phyloP scores from a whole-genome alignment of 2,888 invertebrate species.

The Brachyopa scutellaris region DNA sequence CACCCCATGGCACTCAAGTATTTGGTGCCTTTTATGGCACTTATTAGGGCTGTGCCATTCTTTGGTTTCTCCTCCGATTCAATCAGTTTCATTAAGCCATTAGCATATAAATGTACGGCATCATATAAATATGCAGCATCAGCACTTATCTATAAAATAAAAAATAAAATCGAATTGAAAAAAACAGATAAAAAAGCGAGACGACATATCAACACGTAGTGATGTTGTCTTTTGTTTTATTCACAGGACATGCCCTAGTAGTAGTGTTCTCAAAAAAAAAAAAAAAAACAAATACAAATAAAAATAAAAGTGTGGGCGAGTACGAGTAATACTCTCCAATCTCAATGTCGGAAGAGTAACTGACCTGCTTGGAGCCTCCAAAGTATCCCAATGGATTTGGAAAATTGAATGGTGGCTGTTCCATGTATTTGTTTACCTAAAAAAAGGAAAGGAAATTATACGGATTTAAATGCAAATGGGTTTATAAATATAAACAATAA shows the following conservation, averaged over 20 bases:
- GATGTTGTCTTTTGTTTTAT: conserved; percentile 27
- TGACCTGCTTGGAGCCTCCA: conserved; percentile 89
- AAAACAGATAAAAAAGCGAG: conserved; percentile 23
- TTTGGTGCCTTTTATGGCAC: conserved; percentile 88
- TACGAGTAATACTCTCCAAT: not conserved
- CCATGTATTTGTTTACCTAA: conserved; percentile 91
- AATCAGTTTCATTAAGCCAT: conserved; percentile 89
- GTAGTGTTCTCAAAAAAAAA: conserved; percentile 11
- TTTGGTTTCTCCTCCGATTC: conserved; percentile 86
- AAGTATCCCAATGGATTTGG: conserved; percentile 89
- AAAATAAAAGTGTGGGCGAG: not conserved
- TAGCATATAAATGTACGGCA: conserved; percentile 95
- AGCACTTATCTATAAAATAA: conserved; percentile 86
- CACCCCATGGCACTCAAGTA: conserved; percentile 94
- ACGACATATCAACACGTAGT: conserved; percentile 35
- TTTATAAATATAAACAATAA: no score
- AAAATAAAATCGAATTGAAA: conserved; percentile 10
- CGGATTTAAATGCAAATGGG: no score
- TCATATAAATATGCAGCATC: conserved; percentile 97
- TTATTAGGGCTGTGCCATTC: conserved; percentile 92
- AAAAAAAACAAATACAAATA: not conserved
- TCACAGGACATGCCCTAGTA: not conserved
- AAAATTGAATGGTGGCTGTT: conserved; percentile 93
- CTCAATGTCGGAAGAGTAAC: conserved; percentile 28
- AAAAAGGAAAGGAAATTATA: conserved; percentile 75